Evolutionary conservation across 64 coral and sea anemone species (phyloP).

Genomic region (Montipora capricornis): DNA sequence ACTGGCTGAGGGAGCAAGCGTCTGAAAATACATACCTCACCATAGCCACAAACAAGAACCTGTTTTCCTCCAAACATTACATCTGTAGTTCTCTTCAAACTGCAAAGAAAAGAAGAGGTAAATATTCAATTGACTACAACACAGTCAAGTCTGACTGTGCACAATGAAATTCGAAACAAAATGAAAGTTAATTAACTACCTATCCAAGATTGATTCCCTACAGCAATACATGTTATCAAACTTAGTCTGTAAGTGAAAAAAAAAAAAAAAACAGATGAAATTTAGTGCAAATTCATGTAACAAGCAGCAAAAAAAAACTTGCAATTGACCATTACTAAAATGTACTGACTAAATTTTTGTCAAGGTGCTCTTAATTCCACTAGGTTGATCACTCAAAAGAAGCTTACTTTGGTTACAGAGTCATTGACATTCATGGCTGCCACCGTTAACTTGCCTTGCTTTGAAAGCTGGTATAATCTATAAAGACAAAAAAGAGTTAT

Average conservation of each 20-base stretch:
- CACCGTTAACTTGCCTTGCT: constrained; percentile 96
- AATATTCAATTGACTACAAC: not conserved
- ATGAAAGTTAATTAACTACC: constrained; percentile 44
- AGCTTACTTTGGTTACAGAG: constrained; percentile 94
- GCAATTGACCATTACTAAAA: too few species aligned
- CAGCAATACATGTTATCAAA: constrained; percentile 99
- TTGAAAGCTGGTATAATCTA: constrained; percentile 97
- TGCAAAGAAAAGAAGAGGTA: constrained; percentile 12
- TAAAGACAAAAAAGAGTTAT: not conserved
- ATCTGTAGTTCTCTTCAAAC: constrained; percentile 99
- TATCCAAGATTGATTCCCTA: constrained; percentile 99
- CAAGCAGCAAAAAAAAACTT: too few species aligned
- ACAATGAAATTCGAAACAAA: not conserved
- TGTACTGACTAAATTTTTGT: too few species aligned
- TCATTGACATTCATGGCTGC: constrained; percentile 99
- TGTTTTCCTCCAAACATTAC: constrained; percentile 99
- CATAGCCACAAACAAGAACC: constrained; percentile 99
- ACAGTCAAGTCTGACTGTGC: too few species aligned
- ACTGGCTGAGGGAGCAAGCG: too few species aligned
- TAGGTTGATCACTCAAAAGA: too few species aligned
- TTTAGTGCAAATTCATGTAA: too few species aligned
- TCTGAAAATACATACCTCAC: constrained; percentile 72
- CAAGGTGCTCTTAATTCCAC: too few species aligned
- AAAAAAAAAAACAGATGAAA: not conserved
- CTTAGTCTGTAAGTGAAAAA: constrained; percentile 87